Evolutionary conservation across 2,888 invertebrate species (phyloP), one percentile per base, ranked within the genome.

Genomic region (Mechanitis messenoides): DNA sequence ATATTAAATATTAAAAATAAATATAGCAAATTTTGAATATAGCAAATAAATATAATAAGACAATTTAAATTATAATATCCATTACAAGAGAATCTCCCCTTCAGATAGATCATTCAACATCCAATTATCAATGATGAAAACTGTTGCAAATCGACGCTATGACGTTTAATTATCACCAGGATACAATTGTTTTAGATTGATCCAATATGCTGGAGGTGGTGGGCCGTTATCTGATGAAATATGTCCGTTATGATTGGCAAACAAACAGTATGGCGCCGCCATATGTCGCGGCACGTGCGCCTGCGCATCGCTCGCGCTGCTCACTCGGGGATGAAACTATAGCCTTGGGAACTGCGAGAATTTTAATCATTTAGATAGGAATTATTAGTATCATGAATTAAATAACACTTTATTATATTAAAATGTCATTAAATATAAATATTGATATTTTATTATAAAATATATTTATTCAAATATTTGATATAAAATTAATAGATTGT

Each of bases 241-340:
- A 89, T 89, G 88, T 89, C 89, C 89, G 89, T 90, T 90, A 90
- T 90, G 90, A 90, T 90, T 90, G 89, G 87, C 89, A 83, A 89
- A 87, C 89, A 89, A 90, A 90, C 90, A 90, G 87, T 89, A 89
- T 89, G 90, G 87, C 88, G 83, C 75, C 72, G 80, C 89, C 89
- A 89, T 86, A 89, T 89, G 89, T 79, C 86, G 89, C 80, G 89
- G 89, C 89, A 89, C 89, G 89, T 88, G 90, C 85, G 85, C 79
- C 70, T 70, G 85, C 85, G 89, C 88, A 83, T 84, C 87, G 82
- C 78, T 72, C 75, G 78, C 77, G 76, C 78, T 85, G 89, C 83
- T 83, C 87, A 81, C 84, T 88, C 88, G 85, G 82, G 85, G 87
- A 85, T 88, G 85, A 86, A 87, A 82, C 78, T 80, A 76, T 79